These are phyloP conservation scores for Heliopora coerulea DNA, from an alignment of 92 coral and sea anemone genomes.

Conservation along the genomic window DNA sequence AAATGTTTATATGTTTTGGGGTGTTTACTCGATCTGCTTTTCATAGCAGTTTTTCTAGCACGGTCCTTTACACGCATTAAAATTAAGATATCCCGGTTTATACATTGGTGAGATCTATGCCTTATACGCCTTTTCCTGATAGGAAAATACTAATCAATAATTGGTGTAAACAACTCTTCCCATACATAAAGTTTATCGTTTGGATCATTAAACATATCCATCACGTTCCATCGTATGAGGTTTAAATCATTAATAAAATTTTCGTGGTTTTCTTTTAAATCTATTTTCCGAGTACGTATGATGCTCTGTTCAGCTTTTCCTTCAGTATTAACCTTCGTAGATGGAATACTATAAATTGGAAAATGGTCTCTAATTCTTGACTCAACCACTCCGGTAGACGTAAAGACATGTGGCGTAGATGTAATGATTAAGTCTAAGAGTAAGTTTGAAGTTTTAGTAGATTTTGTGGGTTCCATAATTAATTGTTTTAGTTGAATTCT, in stretches of 20 bases:
- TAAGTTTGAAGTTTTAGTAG: too few relatives aligned
- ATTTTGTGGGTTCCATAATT: too few relatives aligned
- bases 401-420: too few relatives aligned
- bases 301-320: not conserved
- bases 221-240: not conserved
- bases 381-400: too few relatives aligned
- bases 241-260: not conserved
- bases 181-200: not conserved
- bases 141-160: not conserved
- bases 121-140: not conserved
- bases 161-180: slow-evolving; percentile 4
- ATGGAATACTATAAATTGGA: too few relatives aligned
- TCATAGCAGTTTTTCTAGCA: not conserved
- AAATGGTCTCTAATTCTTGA: too few relatives aligned
- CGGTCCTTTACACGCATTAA: slow-evolving; percentile 3
- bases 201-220: slow-evolving; percentile 3
- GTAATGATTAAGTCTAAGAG: too few relatives aligned
- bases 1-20: too few relatives aligned
- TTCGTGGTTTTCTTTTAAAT: slow-evolving; percentile 4
- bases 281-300: not conserved
- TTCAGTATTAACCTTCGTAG: too few relatives aligned
- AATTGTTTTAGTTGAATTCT: too few relatives aligned
- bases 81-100: not conserved
- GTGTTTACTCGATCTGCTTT: not conserved
- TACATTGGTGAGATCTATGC: not conserved